Evolutionary conservation across 2,113 vertebrate species (phyloP), one percentile per base, ranked within the genome.

Genomic region (Scortum barcoo): DNA sequence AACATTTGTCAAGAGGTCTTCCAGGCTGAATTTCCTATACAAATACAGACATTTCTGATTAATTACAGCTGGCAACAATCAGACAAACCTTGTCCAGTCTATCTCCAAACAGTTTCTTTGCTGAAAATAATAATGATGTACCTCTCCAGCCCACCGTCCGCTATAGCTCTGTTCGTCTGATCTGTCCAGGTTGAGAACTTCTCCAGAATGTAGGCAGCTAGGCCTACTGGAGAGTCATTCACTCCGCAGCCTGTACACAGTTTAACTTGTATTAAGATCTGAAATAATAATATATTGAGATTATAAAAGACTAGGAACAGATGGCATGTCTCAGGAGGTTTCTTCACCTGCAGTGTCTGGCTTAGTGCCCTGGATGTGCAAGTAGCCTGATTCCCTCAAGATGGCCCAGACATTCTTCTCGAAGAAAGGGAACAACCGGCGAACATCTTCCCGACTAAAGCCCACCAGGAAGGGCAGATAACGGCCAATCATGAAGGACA

Each of bases 361-460:
- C 88, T 97, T 97, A 69, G 97, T 97, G 80, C 86, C 96, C 88
- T 97, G 97, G 87, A 98, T 96, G 90, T 97, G 96, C 5, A 97
- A 0, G 90, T 97, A 97, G 1, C 97, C 97, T 0, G 89, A 48
- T 78, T 98, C 97, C 72, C 62, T 89, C 65, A 97, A 58, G 0
- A 96, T 0, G 0, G 90, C 53, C 48, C 91, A 96, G 0, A 98
- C 12, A 0, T 95, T 95, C 91, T 95, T 97, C 75, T 97, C 89
- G 65, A 96, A 82, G 86, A 89, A 97, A 28, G 97, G 97, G 79
- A 96, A 97, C 7, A 92, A 6, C 2, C 93, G 94, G 16, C 19
- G 90, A 69, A 88, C 93, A 24, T 97, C 97, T 88, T 97, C 97
- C 42, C 73, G 88, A 8, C 87, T 97, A 22, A 97, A 69, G 42